Evolutionary conservation across 1,140 invertebrate species (phyloP).

Genomic region (Rhyacophila brunnea): DNA sequence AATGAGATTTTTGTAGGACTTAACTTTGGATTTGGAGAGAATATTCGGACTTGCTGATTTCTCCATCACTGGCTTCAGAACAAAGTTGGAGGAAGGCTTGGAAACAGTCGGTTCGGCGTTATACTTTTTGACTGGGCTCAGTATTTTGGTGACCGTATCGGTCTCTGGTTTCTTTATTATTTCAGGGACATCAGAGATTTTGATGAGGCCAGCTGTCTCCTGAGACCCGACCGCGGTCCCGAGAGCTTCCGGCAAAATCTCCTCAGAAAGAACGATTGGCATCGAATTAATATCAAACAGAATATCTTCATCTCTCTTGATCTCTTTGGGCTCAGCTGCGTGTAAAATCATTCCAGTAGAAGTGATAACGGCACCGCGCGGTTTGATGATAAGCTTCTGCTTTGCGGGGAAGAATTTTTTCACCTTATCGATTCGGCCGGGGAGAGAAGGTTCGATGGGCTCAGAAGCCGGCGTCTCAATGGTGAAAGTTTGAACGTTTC

Average conservation of each 20-base stretch:
- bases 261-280: slow-evolving; percentile 69
- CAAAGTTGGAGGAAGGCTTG: slow-evolving; percentile 7
- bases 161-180: background rate
- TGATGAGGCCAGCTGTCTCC: background rate
- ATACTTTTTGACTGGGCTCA: slow-evolving; percentile 13
- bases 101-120: background rate
- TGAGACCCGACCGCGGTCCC: background rate
- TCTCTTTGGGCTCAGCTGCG: slow-evolving; percentile 1
- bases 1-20: slow-evolving; percentile 47
- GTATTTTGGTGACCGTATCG: background rate
- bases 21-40: slow-evolving; percentile 51
- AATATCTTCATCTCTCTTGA: slow-evolving; percentile 51
- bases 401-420: background rate
- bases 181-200: background rate
- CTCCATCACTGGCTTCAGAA: slow-evolving; percentile 36
- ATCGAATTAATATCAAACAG: slow-evolving; percentile 72
- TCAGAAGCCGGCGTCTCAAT: slow-evolving; percentile 44
- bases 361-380: slow-evolving; percentile 17
- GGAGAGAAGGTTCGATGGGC: slow-evolving; percentile 20
- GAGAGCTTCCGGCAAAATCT: slow-evolving; percentile 49
- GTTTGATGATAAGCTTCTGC: slow-evolving; percentile 2
- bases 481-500: slow-evolving; percentile 49
- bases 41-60: slow-evolving; percentile 52
- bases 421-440: slow-evolving; percentile 38
- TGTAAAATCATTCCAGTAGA: slow-evolving; percentile 17